phyloP scores from a whole-genome alignment of 2,113 vertebrate species.

The Siniperca knerii region DNA sequence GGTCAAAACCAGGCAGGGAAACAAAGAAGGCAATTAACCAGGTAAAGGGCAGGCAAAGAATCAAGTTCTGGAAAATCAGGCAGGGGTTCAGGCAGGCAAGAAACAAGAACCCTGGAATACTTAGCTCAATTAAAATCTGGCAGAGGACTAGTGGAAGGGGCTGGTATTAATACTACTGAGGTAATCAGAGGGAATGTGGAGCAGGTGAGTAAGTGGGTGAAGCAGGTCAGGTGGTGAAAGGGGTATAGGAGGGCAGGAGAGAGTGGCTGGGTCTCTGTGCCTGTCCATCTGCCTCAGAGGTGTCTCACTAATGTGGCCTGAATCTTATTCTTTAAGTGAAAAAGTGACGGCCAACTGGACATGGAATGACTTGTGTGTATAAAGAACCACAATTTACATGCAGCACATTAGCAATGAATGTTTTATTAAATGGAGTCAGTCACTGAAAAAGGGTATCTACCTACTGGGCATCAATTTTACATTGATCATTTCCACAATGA shows the following conservation, averaged over 20 bases:
- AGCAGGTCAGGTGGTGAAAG: neutral
- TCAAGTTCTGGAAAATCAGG: no score
- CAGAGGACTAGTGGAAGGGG: neutral
- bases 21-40: no score
- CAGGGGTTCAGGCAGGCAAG: no score
- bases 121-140: neutral
- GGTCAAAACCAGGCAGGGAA: no score
- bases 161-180: neutral
- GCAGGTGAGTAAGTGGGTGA: neutral
- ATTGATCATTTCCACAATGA: neutral
- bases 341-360: neutral
- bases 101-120: no score
- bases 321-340: neutral
- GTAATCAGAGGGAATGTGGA: neutral
- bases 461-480: neutral
- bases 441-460: conserved; percentile 42
- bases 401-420: neutral
- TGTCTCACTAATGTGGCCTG: neutral
- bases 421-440: conserved; percentile 44
- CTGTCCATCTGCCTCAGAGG: conserved; percentile 23
- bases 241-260: no score
- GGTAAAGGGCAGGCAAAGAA: no score
- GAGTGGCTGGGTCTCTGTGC: no score
- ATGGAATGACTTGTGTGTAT: neutral
- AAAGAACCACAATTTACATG: neutral